Evolutionary conservation across 2,113 vertebrate species (phyloP), one percentile per base, ranked within the genome.

Genomic region (Rhinoptilus africanus): DNA sequence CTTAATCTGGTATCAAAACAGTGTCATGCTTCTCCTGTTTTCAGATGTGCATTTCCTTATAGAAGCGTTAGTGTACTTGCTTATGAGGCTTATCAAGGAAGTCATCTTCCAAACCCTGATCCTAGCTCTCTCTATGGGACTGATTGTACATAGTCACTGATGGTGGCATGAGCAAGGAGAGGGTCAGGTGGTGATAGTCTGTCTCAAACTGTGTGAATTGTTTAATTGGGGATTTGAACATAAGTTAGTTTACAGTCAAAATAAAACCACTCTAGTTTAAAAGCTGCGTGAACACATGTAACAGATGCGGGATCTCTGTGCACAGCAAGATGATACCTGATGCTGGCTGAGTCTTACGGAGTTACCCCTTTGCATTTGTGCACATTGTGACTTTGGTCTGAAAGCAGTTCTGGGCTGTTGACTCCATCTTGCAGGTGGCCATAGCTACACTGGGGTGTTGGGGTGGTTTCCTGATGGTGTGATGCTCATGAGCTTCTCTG

Each of bases 371-470:
- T 16, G 71, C 43, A 24, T 23, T 53, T 37, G 37, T 27, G 15
- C 15, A 10, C 1, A 0, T 1, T 1, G 5, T 14, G 26, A 5
- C 27, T 11, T 39, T 3, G 30, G 11, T n/a, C 37, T 53, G 64
- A 48, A 77, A 28, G 10, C 5, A 7, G 37, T 17, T 43, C 32
- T 64, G 37, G 22, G 28, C 67, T 47, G 32, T 7, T 54, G 39
- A 12, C 43, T 35, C 2, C 24, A 4, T 27, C 45, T 18, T 16
- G 28, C 10, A 5, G 1, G 10, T 34, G 3, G 5, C 45, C 14
- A 3, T 14, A 60, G 27, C 15, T 26, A 9, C 35, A 10, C 41
- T 12, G 8, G 16, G 41, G 6, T 10, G 39, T 5, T 80, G 56
- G 66, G 11, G 11, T 43, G 47, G 24, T 56, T 56, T 71, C 39